Evolutionary conservation across 2,113 vertebrate species (phyloP).

Genomic region (Prunella himalayana): DNA sequence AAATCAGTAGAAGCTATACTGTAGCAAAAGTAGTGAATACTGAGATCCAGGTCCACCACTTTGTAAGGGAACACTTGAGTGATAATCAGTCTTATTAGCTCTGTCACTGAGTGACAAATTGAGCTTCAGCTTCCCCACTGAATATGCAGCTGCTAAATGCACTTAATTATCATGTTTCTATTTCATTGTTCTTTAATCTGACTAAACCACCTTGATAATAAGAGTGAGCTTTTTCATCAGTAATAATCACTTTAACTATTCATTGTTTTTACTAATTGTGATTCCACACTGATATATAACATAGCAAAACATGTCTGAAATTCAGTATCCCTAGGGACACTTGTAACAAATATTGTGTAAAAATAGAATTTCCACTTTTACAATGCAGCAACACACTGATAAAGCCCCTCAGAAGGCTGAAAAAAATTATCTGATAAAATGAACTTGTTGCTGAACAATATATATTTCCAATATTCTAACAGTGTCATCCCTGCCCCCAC

Average conservation of each 20-base stretch:
- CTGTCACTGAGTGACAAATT: background rate
- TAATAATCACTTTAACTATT: background rate
- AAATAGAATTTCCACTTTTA: background rate
- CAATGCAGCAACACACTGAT: background rate
- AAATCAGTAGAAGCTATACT: background rate
- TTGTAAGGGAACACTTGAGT: background rate
- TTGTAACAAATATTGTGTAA: background rate
- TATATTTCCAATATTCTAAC: background rate
- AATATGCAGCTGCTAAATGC: background rate
- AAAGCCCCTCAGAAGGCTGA: background rate
- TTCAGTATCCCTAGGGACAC: background rate
- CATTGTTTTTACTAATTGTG: background rate
- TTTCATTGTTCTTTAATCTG: background rate
- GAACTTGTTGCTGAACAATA: background rate
- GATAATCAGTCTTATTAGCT: background rate
- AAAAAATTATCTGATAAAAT: background rate
- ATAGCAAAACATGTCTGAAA: background rate
- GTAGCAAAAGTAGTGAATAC: background rate
- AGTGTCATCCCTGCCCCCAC: background rate
- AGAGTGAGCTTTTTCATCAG: background rate
- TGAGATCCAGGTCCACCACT: background rate
- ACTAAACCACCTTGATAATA: background rate
- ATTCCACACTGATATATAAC: background rate
- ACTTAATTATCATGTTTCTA: background rate
- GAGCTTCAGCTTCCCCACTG: background rate